These are phyloP conservation scores for Pegoplata infirma DNA, from an alignment of 2,888 invertebrate species.

Conservation along the genomic window DNA sequence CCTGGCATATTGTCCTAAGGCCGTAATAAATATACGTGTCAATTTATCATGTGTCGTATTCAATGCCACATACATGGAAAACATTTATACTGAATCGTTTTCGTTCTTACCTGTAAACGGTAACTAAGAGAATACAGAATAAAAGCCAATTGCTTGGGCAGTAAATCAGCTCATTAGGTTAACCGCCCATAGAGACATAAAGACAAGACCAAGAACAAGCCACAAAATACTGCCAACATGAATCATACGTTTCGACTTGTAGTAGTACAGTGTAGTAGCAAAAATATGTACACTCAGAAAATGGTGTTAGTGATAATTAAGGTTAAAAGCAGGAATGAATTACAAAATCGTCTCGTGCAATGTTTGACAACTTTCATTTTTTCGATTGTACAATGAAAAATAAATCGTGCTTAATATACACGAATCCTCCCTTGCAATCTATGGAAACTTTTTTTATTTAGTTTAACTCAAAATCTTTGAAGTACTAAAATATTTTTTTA, in stretches of 20 bases:
- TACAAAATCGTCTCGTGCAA: too few species aligned
- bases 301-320: not conserved
- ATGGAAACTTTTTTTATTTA: too few species aligned
- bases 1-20: conserved; percentile 71
- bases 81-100: conserved; percentile 32
- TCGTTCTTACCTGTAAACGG: conserved; percentile 32
- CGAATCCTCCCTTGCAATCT: too few species aligned
- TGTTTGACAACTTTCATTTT: too few species aligned
- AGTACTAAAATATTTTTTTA: too few species aligned
- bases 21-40: conserved; percentile 73
- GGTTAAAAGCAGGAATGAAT: too few species aligned
- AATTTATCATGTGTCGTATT: conserved; percentile 70
- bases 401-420: too few species aligned
- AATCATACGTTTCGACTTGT: not conserved
- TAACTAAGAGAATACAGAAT: conserved; percentile 1
- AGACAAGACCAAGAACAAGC: conserved; percentile 3
- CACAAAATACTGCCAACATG: conserved; percentile 13
- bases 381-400: too few species aligned
- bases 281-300: not conserved
- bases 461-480: too few species aligned
- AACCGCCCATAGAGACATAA: conserved; percentile 54
- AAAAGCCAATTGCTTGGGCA: conserved; percentile 66
- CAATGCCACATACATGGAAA: conserved; percentile 6
- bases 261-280: not conserved
- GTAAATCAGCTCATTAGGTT: conserved; percentile 75